Conservation (phyloP, 92 coral and sea anemone genomes). For the Phenganax subtilis region DNA sequence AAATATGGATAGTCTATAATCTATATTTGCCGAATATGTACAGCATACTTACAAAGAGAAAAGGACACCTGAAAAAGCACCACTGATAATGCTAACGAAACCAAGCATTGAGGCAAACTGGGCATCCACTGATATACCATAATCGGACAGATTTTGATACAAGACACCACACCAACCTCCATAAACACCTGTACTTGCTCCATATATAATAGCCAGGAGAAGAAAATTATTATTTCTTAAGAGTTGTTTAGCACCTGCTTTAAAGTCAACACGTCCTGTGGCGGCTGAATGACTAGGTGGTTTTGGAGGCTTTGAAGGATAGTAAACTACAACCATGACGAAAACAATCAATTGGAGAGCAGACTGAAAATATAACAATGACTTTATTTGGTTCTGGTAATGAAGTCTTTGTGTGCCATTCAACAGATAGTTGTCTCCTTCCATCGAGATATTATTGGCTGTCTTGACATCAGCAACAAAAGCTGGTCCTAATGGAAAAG, state of each 20-base stretch:
- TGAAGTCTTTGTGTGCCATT: conserved; percentile 46
- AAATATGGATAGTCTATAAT: too few relatives aligned
- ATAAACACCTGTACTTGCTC: conserved; percentile 81
- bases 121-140: conserved; percentile 52
- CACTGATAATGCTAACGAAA: conserved; percentile 83
- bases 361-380: conserved; percentile 70
- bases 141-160: conserved; percentile 73
- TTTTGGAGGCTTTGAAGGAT: conserved; percentile 69
- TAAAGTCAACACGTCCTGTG: conserved; percentile 84
- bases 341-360: conserved; percentile 58
- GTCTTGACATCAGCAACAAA: conserved; percentile 65
- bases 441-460: conserved; percentile 7
- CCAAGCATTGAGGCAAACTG: conserved; percentile 89
- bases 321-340: conserved; percentile 63
- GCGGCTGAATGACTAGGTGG: conserved; percentile 97
- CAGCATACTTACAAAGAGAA: conserved; percentile 78
- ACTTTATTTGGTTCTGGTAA: conserved; percentile 61
- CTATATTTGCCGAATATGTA: too few relatives aligned
- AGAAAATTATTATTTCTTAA: conserved; percentile 73
- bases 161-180: conserved; percentile 94
- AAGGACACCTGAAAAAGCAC: conserved; percentile 84
- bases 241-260: conserved; percentile 63
- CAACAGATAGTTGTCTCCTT: conserved; percentile 43
- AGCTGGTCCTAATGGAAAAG: conserved; percentile 76
- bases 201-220: conserved; percentile 72